Conservation (phyloP, 2,888 invertebrate species). For the Scaptomyza cyrtandrae region DNA sequence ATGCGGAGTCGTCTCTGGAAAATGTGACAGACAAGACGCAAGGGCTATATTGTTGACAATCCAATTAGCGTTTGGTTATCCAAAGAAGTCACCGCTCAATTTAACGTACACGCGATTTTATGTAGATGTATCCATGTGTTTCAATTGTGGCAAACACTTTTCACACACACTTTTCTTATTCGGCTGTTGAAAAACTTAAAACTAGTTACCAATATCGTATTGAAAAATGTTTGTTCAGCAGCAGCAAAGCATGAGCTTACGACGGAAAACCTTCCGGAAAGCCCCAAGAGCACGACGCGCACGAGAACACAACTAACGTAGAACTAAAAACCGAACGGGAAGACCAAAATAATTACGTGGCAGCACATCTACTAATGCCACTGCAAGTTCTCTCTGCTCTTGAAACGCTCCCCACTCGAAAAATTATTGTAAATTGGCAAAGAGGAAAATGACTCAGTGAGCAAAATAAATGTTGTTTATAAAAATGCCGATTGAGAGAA, state of each 20-base stretch:
- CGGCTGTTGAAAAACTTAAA: slow-evolving; percentile 7
- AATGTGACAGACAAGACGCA: slow-evolving; percentile 51
- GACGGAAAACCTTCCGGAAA: slow-evolving; percentile 29
- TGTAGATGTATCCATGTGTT: not conserved
- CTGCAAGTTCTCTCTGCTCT: slow-evolving; percentile 29
- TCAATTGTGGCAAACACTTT: slow-evolving; percentile 5
- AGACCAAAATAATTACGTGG: slow-evolving; percentile 24
- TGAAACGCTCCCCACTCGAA: slow-evolving; percentile 34
- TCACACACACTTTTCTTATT: slow-evolving; percentile 2
- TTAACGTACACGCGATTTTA: slow-evolving; percentile 37
- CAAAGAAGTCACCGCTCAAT: slow-evolving; percentile 41
- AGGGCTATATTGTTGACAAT: slow-evolving; percentile 67
- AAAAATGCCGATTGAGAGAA: slow-evolving; percentile 8
- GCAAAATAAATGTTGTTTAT: slow-evolving; percentile 29
- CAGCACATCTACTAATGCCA: slow-evolving; percentile 1
- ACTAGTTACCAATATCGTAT: slow-evolving; percentile 1
- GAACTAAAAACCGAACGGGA: slow-evolving; percentile 73
- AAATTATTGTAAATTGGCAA: slow-evolving; percentile 32
- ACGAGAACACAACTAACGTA: slow-evolving; percentile 71
- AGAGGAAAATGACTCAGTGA: slow-evolving; percentile 50
- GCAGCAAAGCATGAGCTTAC: slow-evolving; percentile 30
- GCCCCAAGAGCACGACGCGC: slow-evolving; percentile 54
- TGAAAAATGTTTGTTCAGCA: slow-evolving; percentile 18
- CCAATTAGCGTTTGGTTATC: slow-evolving; percentile 64
- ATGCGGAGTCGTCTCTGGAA: slow-evolving; percentile 57